Conservation (phyloP, 2,797 vertebrate species). For the Melanotaenia pygmaea region DNA sequence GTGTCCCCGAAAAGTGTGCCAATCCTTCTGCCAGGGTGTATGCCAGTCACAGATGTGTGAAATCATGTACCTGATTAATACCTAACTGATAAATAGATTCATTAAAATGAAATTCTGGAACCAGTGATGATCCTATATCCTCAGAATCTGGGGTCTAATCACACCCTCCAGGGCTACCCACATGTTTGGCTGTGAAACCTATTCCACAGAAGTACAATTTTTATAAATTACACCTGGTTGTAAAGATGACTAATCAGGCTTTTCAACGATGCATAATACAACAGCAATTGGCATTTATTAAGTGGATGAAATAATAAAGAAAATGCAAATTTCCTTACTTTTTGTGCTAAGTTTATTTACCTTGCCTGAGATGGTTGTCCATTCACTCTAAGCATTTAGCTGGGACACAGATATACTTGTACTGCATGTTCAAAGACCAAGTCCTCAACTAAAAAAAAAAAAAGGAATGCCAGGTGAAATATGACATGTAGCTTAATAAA, state of each 20-base stretch:
- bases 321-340: not conserved
- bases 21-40: not conserved
- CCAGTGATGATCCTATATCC: not conserved
- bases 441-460: not conserved
- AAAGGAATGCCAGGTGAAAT: constrained; percentile 2
- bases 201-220: not conserved
- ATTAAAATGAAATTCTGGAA: not conserved
- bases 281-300: not conserved
- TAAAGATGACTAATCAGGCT: not conserved
- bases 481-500: constrained; percentile 1
- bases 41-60: not conserved
- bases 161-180: not conserved
- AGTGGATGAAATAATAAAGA: not conserved
- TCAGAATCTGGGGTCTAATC: not conserved
- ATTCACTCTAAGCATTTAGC: not conserved
- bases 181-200: not conserved
- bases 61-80: not conserved
- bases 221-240: not conserved
- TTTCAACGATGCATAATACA: not conserved
- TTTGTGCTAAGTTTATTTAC: not conserved
- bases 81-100: not conserved
- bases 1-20: not conserved
- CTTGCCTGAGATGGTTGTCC: not conserved
- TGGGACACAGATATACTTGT: not conserved
- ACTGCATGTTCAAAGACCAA: not conserved